Evolutionary conservation across 2,797 vertebrate species (phyloP), one percentile per base, ranked within the genome.

Genomic region (Argyrosomus regius): DNA sequence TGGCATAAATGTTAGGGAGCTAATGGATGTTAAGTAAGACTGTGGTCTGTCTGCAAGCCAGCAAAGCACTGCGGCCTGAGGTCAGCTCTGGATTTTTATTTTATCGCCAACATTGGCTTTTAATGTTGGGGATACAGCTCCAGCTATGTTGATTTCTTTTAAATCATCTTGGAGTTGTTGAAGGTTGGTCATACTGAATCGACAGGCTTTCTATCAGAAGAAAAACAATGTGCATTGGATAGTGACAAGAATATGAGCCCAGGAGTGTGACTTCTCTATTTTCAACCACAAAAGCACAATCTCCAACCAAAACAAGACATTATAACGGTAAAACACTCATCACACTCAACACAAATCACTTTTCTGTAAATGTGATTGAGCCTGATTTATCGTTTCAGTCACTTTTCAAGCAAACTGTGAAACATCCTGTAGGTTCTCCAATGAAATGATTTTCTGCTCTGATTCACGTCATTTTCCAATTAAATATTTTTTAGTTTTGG

Each of bases 1-100:
- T 86, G 78, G 63, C 20, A 1, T 72, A n/a, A 61, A 79, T 64
- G 75, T 72, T 63, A 24, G 75, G 61, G 68, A 75, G 82, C 80
- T 87, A 82, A 89, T 90, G 67, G 79, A 79, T 76, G 77, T 85
- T 88, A 83, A 92, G 87, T 80, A 68, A 80, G 78, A 81, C 75
- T 87, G 86, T 2, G 80, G 88, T 88, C 73, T 73, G 80, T 70
- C 73, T 75, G 58, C 75, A 73, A 70, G 65, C 24, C 60, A 71
- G 45, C 41, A 24, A 59, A 69, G 35, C 64, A 60, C 67, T 43
- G 66, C 2, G 20, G 60, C 59, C 69, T 48, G 81, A 48, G 75
- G 67, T 69, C 69, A 68, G 66, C 75, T 31, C 50, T 65, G 58
- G 18, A 28, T 57, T 72, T 81, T 67, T 65, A 67, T 58, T 59